Percentiles rank a stretch among this genome's conserved stretches.
Evolutionary conservation across 2,113 vertebrate species (phyloP).

Genomic region (Pluvialis apricaria): DNA sequence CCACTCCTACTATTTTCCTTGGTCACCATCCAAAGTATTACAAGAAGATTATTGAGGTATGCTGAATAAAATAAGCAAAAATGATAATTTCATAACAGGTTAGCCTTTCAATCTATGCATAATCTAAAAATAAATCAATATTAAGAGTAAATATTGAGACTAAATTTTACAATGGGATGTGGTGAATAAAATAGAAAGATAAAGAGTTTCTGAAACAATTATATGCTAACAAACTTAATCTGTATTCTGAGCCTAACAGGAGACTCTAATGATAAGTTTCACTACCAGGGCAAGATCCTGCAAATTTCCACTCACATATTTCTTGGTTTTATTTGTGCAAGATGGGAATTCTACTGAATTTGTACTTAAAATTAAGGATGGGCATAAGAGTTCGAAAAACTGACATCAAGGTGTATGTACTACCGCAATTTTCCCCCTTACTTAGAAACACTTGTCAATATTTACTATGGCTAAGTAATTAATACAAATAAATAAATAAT

Average conservation of each 20-base stretch:
- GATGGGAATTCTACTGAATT: background rate
- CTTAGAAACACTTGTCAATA: background rate
- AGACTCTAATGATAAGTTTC: background rate
- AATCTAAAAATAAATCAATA: background rate
- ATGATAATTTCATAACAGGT: background rate
- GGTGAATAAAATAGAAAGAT: background rate
- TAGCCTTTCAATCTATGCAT: background rate
- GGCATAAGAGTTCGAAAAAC: background rate
- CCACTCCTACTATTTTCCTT: background rate
- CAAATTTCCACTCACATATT: background rate
- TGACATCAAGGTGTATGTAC: background rate
- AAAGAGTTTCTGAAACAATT: background rate
- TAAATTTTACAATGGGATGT: background rate
- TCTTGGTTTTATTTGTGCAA: background rate
- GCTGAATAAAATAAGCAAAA: background rate
- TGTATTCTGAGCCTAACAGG: background rate
- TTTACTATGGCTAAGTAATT: background rate
- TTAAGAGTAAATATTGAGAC: background rate
- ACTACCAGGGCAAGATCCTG: background rate
- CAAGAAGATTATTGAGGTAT: background rate
- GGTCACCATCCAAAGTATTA: background rate
- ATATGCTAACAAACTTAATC: background rate
- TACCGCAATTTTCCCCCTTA: background rate
- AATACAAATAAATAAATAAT: background rate
- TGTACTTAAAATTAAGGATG: background rate